These are phyloP conservation scores for Schlechtendalia chinensis DNA, from an alignment of 1,140 invertebrate species.

Conservation along the genomic window DNA sequence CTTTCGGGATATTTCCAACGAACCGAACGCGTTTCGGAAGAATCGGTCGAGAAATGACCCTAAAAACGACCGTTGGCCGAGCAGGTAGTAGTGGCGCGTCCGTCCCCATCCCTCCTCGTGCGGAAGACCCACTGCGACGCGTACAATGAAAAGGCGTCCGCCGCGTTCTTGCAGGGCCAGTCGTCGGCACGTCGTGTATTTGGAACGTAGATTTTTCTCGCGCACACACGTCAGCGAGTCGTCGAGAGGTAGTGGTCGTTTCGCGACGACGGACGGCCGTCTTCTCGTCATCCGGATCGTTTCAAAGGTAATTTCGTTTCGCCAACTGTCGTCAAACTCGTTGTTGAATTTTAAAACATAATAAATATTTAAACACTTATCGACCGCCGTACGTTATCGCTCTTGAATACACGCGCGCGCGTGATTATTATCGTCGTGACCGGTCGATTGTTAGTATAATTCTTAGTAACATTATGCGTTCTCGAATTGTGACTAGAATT, in stretches of 20 bases:
- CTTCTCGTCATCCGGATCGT: neutral
- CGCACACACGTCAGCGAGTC: no score
- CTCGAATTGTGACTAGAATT: slow-evolving; percentile 42
- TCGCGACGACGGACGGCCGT: no score
- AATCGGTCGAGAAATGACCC: neutral
- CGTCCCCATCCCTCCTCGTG: neutral
- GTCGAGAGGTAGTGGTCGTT: no score
- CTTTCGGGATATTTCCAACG: no score
- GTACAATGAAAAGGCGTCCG: neutral
- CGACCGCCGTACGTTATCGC: no score
- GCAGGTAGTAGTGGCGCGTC: neutral
- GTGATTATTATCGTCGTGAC: neutral
- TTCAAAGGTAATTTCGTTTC: neutral
- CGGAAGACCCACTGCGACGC: neutral
- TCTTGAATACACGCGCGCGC: no score
- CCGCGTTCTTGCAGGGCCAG: neutral
- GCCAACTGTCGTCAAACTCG: no score
- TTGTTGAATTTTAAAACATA: no score
- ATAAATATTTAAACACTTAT: no score
- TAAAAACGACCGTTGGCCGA: slow-evolving; percentile 4
- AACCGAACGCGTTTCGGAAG: neutral
- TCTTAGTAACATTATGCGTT: slow-evolving; percentile 22
- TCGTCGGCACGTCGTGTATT: neutral
- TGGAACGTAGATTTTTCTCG: neutral
- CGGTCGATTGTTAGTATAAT: slow-evolving; percentile 26